Base-by-base conservation (phyloP, 2,888 invertebrate species). In the Omphaloscelis lunosa region DNA sequence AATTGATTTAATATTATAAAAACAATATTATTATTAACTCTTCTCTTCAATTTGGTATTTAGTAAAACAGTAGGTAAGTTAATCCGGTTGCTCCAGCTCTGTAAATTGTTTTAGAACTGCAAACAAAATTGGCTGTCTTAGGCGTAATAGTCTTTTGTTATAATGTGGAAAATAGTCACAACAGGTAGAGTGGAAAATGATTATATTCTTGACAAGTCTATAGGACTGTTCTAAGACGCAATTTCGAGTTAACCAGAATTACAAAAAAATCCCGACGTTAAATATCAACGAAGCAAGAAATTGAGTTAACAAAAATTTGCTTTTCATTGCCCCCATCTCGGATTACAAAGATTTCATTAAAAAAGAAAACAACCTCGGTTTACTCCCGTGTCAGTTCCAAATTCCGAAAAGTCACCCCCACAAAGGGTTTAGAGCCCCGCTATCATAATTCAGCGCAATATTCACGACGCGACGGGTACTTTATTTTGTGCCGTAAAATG, bases 401-500 rank as follows among this genome's bases (percentile, higher is more conserved):
- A 61, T 48, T 17, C 48, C 17, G 7, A 34, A 72, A 45, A 85
- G 75, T 65, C 72, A 72, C 62, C 76, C 45, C 48, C 27, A 73
- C 80, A 62, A 85, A 85, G 72, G 62, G 76, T 85, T 76, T 70
- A 76, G 63, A 70, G 56, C 45, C 76, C 69, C 12, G 58, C 27
- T 56, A 56, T 81, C 72, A 85, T 72, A 81, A 83, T 81, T 62
- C 61, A 59, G 45, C 65, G 48, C 66, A 70, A 81, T 85, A 85
- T 85, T 81, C 76, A 83, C 76, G 72, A 83, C 62, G 58, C 76
- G 72, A 83, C 62, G 58, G 59, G 53, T 59, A 67, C 72, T 76
- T 82, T 80, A 81, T 83, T 81, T 72, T 41, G 61, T 45, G 66
- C 34, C 81, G 59, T 81, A 83, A 83, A 83, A 66, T 62, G 82